Base-by-base conservation (phyloP, 1,140 invertebrate species). In the Nasonia giraulti region DNA sequence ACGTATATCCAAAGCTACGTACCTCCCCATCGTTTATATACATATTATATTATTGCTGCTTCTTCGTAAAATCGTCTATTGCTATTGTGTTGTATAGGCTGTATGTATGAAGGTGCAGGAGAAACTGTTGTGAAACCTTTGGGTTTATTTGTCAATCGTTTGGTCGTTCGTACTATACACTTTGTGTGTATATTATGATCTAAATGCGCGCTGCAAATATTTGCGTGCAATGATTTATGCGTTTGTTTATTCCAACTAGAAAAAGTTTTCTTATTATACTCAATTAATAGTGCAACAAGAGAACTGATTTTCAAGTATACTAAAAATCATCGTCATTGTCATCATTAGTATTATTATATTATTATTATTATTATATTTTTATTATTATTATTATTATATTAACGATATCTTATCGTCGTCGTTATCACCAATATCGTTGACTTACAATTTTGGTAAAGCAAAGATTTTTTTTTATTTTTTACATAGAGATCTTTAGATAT, bases 1-100 rank as follows among this genome's bases (percentile, higher is more conserved):
- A 84, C 83, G 83, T 75, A 80, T 84, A 75, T 84, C 83, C 83
- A 84, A 84, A 84, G 77, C 83, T 80, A 84, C 77, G 83, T 84
- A 84, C 83, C 83, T 84, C 83, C 77, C 66, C 77, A 14, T 73
- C 77, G 27, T 80, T 80, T 62, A 80, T 80, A 23, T 80, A 27
- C 27, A 27, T 27, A 47, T 44, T 44, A 44, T 44, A 44, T 44
- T 44, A 44, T 33, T 44, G 55, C 71, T 75, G 78, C 77, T 84
- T 84, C 69, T 66, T 75, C 78, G 78, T 81, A 47, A 50, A 80
- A 47, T 69, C 37, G 78, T 85, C 37, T 80, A 47, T 69, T 69
- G 83, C 71, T 66, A 75, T 62, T 80, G 78, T 85, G 78, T 76
- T 81, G 33, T 80, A 71, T 80, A 84, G 33, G 33, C 69, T 80